phyloP scores from a whole-genome alignment of 2,797 vertebrate species.

The Pterois miles region DNA sequence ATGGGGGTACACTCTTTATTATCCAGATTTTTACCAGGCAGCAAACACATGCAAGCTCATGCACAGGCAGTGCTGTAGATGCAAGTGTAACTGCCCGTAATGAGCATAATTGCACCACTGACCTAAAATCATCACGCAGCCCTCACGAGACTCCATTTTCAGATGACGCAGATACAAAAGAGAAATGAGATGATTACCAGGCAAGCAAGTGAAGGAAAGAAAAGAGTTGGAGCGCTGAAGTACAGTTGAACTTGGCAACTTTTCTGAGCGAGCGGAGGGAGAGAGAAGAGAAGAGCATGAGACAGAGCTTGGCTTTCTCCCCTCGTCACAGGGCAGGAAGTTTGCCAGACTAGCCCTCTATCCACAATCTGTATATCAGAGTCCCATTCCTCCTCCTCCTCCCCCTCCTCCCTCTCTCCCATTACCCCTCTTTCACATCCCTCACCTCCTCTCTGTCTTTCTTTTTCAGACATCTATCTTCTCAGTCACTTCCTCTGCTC shows the following conservation, averaged over 20 bases:
- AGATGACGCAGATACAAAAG: constrained; percentile 26
- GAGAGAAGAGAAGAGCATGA: constrained; percentile 2
- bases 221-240: not conserved
- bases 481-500: constrained; percentile 57
- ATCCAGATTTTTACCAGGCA: not conserved
- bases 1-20: not conserved
- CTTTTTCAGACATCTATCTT: constrained; percentile 55
- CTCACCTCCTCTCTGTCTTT: constrained; percentile 10
- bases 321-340: constrained; percentile 57
- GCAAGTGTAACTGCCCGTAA: constrained; percentile 9
- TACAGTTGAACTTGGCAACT: not conserved
- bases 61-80: not conserved
- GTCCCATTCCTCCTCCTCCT: not conserved
- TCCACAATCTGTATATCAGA: constrained; percentile 62
- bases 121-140: constrained; percentile 20
- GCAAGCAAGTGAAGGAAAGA: not conserved
- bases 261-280: not conserved
- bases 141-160: constrained; percentile 15
- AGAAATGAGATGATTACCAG: not conserved
- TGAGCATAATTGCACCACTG: constrained; percentile 33
- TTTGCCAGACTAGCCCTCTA: constrained; percentile 58
- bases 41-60: not conserved
- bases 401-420: not conserved
- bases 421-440: constrained; percentile 21
- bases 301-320: constrained; percentile 27